phyloP scores from a whole-genome alignment of 2,113 vertebrate species.

The Colius striatus region DNA sequence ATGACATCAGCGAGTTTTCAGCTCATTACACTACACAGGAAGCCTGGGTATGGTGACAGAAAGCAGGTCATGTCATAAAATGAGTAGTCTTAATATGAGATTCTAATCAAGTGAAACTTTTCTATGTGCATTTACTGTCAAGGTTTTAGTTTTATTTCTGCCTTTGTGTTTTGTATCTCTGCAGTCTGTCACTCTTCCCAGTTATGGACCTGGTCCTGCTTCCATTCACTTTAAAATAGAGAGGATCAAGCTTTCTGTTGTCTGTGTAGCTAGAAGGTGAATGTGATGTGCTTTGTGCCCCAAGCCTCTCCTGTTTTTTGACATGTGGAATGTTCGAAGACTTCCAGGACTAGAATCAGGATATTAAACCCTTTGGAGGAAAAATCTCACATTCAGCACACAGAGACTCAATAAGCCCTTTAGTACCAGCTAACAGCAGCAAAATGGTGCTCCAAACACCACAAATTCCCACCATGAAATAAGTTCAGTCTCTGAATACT shows the following conservation, averaged over 20 bases:
- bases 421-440: neutral
- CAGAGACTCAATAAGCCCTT: neutral
- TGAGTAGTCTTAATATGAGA: conserved; percentile 24
- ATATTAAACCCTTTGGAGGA: neutral
- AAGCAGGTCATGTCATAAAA: conserved; percentile 47
- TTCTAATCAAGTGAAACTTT: conserved; percentile 27
- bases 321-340: neutral
- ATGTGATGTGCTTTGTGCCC: neutral
- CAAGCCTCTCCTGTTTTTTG: neutral
- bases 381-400: neutral
- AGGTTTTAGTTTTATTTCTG: conserved; percentile 27
- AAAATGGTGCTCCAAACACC: neutral
- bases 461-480: neutral
- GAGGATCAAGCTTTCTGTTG: neutral
- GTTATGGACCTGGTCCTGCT: neutral
- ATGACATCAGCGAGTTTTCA: conserved; percentile 1
- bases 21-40: neutral
- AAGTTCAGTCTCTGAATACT: neutral
- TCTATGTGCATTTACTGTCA: neutral
- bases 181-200: conserved; percentile 14
- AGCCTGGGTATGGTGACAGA: neutral
- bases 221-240: neutral
- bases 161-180: conserved; percentile 19
- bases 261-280: neutral
- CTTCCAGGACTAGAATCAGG: neutral